These are phyloP conservation scores for Monoplex corrugatus DNA, from an alignment of 2,888 invertebrate species.

Conservation along the genomic window DNA sequence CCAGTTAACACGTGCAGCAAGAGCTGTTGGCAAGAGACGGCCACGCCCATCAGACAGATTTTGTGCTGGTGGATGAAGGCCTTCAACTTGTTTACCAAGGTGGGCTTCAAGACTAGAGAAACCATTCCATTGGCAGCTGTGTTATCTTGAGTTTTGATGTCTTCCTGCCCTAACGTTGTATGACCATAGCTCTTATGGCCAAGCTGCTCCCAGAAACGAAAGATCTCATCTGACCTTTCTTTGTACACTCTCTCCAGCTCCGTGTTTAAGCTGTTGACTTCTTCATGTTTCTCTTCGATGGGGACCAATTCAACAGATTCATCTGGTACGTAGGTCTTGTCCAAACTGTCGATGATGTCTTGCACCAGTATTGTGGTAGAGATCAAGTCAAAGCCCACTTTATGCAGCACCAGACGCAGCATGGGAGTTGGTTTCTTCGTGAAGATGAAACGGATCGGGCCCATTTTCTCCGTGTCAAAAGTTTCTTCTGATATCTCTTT, in stretches of 20 bases:
- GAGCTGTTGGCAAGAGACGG: constrained; percentile 48
- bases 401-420: constrained; percentile 53
- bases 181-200: constrained; percentile 21
- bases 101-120: constrained; percentile 32
- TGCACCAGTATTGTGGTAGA: constrained; percentile 47
- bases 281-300: constrained; percentile 31
- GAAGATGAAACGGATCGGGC: constrained; percentile 55
- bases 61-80: constrained; percentile 45
- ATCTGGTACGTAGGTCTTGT: constrained; percentile 34
- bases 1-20: constrained; percentile 52
- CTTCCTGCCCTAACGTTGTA: constrained; percentile 47
- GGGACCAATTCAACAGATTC: not conserved
- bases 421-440: constrained; percentile 24
- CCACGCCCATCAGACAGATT: constrained; percentile 48
- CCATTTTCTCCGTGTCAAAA: constrained; percentile 48
- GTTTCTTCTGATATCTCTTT: constrained; percentile 49
- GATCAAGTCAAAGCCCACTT: constrained; percentile 51
- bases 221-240: constrained; percentile 47
- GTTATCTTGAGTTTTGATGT: constrained; percentile 15
- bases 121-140: constrained; percentile 40
- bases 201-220: constrained; percentile 53
- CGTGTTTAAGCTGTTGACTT: constrained; percentile 38
- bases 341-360: constrained; percentile 50
- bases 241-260: constrained; percentile 52
- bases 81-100: constrained; percentile 42